Percentiles rank a stretch among this genome's conserved stretches.
phyloP scores from a whole-genome alignment of 2,113 vertebrate genomes.

The Romanogobio albipinnatus region DNA sequence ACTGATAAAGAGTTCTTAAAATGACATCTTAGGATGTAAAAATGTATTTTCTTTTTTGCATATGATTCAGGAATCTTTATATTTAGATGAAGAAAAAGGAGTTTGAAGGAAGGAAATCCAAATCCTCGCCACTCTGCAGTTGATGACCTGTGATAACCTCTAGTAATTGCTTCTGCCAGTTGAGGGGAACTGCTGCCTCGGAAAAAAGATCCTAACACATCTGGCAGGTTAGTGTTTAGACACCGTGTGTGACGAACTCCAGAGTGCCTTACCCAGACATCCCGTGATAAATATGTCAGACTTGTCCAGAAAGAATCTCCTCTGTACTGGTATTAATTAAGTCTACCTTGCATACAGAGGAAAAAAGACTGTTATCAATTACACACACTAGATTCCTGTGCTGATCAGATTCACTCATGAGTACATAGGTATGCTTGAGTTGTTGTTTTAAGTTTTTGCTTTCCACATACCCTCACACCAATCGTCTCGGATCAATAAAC shows the following conservation, averaged over 20 bases:
- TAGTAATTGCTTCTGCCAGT: slow-evolving; percentile 85
- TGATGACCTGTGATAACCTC: slow-evolving; percentile 96
- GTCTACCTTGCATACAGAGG: slow-evolving; percentile 86
- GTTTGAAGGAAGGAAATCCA: slow-evolving; percentile 79
- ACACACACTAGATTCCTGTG: slow-evolving; percentile 85
- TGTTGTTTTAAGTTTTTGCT: slow-evolving; percentile 69
- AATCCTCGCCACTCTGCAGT: slow-evolving; percentile 78
- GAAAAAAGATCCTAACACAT: slow-evolving; percentile 70
- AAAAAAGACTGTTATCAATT: slow-evolving; percentile 92
- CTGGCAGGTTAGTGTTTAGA: slow-evolving; percentile 88
- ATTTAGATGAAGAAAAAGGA: slow-evolving; percentile 1
- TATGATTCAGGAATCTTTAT: slow-evolving; percentile 65
- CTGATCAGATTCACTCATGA: slow-evolving; percentile 60
- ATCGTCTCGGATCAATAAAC: slow-evolving; percentile 72
- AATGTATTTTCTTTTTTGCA: slow-evolving; percentile 34
- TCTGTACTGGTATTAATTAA: slow-evolving; percentile 93
- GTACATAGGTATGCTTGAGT: slow-evolving; percentile 58
- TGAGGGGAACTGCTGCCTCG: slow-evolving; percentile 81
- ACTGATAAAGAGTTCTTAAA: slow-evolving; percentile 69
- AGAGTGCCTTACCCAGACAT: slow-evolving; percentile 83
- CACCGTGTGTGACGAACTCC: slow-evolving; percentile 87
- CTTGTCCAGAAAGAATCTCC: slow-evolving; percentile 86
- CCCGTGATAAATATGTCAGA: slow-evolving; percentile 93
- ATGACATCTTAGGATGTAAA: not conserved
- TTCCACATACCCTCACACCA: slow-evolving; percentile 61